Percentiles rank a stretch among this genome's conserved stretches.
Conservation (phyloP, 1,140 invertebrate genomes). For the Mamestra configurata region DNA sequence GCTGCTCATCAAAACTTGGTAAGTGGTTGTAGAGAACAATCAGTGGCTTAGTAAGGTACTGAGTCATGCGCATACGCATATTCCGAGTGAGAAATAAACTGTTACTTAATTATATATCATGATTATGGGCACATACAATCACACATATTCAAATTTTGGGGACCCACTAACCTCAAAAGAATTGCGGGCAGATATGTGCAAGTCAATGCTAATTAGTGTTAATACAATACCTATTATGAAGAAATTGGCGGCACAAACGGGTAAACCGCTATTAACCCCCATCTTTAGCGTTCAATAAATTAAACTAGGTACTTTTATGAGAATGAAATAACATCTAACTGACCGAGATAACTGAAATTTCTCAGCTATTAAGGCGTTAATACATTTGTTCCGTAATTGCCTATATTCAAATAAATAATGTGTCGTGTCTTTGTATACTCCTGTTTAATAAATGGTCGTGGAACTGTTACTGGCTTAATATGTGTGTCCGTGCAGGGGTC, state of each 20-base stretch:
- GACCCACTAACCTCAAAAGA: constrained; percentile 16
- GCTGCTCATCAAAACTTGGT: constrained; percentile 49
- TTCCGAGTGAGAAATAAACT: constrained; percentile 26
- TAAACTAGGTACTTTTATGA: constrained; percentile 23
- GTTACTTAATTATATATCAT: constrained; percentile 37
- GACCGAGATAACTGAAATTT: constrained; percentile 6
- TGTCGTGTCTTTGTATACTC: background rate
- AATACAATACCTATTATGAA: constrained; percentile 2
- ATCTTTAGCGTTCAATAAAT: background rate
- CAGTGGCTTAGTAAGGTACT: constrained; percentile 43
- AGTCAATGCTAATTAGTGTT: constrained; percentile 18
- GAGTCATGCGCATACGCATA: constrained; percentile 29
- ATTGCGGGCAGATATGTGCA: background rate
- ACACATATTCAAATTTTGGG: constrained; percentile 1
- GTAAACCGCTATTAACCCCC: constrained; percentile 21
- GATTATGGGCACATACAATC: constrained; percentile 9
- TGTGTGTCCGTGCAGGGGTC: constrained; percentile 59
- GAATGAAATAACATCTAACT: background rate
- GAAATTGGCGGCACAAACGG: background rate
- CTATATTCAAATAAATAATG: background rate
- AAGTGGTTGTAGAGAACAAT: constrained; percentile 51
- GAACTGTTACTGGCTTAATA: constrained; percentile 40
- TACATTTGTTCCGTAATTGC: background rate
- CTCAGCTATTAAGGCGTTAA: background rate
- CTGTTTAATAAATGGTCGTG: background rate